Evolutionary conservation across 2,797 vertebrate genomes (phyloP).

Genomic region (Paramormyrops hopkinsi): DNA sequence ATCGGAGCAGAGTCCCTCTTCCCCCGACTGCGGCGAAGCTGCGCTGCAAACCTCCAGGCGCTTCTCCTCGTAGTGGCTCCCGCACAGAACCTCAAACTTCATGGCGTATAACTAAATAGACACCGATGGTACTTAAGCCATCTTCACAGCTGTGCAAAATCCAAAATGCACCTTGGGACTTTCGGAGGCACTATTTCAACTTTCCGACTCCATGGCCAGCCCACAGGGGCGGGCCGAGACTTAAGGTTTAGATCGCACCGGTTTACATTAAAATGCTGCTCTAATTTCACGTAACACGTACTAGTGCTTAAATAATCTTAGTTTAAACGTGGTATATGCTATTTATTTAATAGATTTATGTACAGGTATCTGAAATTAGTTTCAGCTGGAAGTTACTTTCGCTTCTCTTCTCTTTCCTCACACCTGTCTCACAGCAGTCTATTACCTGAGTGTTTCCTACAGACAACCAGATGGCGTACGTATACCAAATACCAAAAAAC

Average conservation of each 20-base stretch:
- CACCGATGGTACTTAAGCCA: background rate
- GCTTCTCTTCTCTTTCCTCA: background rate
- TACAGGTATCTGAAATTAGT: background rate
- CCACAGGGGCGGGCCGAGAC: slow-evolving; percentile 54
- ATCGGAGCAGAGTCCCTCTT: slow-evolving; percentile 87
- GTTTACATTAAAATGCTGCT: background rate
- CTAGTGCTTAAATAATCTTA: background rate
- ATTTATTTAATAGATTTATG: background rate
- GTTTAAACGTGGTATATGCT: background rate
- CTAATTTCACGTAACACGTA: background rate
- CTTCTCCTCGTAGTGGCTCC: slow-evolving; percentile 61
- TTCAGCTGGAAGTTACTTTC: background rate
- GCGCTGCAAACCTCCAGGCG: slow-evolving; percentile 51
- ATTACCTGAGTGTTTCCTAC: slow-evolving; percentile 39
- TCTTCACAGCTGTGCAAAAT: slow-evolving; percentile 40
- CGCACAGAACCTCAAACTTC: slow-evolving; percentile 78
- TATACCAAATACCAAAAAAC: slow-evolving; percentile 40
- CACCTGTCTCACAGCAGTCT: background rate
- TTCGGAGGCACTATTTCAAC: slow-evolving; percentile 53
- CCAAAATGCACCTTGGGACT: slow-evolving; percentile 42
- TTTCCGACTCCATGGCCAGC: slow-evolving; percentile 56
- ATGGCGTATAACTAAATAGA: slow-evolving; percentile 42
- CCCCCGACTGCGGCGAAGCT: slow-evolving; percentile 61
- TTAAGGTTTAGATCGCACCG: slow-evolving; percentile 21
- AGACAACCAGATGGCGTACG: slow-evolving; percentile 65